Evolutionary conservation across 2,888 invertebrate genomes (phyloP).

Genomic region (Tupiocoris notatus): DNA sequence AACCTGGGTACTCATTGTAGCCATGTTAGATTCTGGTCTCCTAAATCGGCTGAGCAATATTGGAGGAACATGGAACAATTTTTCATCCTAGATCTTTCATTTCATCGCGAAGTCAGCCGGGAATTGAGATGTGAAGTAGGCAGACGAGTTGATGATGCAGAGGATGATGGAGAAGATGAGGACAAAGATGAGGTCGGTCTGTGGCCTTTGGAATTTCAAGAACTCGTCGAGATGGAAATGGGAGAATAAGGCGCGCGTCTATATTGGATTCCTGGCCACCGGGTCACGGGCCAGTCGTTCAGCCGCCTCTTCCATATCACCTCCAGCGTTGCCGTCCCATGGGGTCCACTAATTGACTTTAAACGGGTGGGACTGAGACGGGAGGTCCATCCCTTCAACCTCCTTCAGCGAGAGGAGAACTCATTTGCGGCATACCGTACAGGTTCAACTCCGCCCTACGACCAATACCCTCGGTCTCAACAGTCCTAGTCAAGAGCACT

Average conservation of each 20-base stretch:
- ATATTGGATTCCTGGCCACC: constrained; percentile 39
- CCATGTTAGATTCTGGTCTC: too few species aligned
- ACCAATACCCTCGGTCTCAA: neutral
- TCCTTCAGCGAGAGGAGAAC: neutral
- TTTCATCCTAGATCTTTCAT: neutral
- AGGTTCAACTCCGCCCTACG: neutral
- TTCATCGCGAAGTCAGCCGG: neutral
- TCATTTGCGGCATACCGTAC: constrained; percentile 29
- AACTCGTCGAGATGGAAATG: constrained; percentile 31
- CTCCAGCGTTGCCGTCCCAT: neutral
- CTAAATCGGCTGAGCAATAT: too few species aligned
- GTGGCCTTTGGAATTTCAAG: constrained; percentile 12
- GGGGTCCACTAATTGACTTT: constrained; percentile 16
- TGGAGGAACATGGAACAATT: too few species aligned
- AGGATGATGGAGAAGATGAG: neutral
- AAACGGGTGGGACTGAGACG: neutral
- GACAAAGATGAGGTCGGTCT: neutral
- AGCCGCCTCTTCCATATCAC: neutral
- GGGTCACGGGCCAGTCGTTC: constrained; percentile 5
- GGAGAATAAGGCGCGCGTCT: neutral
- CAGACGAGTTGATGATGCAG: neutral
- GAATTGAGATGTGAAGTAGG: constrained; percentile 5
- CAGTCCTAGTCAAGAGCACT: neutral
- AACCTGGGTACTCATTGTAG: too few species aligned
- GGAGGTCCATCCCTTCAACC: neutral